Base-by-base conservation (phyloP, 2,797 vertebrate genomes). In the Gymnopithys bicolor region DNA sequence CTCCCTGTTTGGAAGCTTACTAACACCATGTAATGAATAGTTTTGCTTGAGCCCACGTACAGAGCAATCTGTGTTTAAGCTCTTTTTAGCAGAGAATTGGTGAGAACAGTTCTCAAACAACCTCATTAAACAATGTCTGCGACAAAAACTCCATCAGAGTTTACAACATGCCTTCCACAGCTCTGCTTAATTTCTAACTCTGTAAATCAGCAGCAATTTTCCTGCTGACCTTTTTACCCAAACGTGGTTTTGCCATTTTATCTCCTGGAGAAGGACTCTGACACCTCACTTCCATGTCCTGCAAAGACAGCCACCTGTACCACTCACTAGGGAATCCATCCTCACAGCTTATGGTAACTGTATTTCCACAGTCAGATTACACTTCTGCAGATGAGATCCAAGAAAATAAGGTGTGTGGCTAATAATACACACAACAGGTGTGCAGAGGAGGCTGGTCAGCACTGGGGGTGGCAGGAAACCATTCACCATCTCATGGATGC, bases 361-460 rank as follows among this genome's bases (percentile, higher is more conserved):
- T 43, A 69, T 51, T 87, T 85, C 69, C 71, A 39, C n/a, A 35
- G 46, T 32, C 83, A 67, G 62, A 30, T 71, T 27, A 28, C 27
- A 74, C 76, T 39, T 80, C n/a, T 33, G 60, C 17, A 66, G 69
- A 63, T 5, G 33, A 85, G 45, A 67, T 18, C 39, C 22, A 75
- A 75, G 71, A 22, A 80, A 75, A 51, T 32, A 52, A 52, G 22
- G 15, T 22, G 19, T 6, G 28, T 60, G 59, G n/a, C 27, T 48
- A 45, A 59, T n/a, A 59, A 56, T 0, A 46, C 0, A 5, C n/a
- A 25, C 18, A 12, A 15, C 25, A n/a, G 33, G 8, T 3, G 2
- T 18, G 37, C n/a, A 59, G 53, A 9, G 52, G 52, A 69, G 56
- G 64, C 59, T 41, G 74, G 24, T 0, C 1, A 10, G 63, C 33